Base-by-base conservation (phyloP, 2,797 vertebrate species). In the Tenualosa thibaudeaui region DNA sequence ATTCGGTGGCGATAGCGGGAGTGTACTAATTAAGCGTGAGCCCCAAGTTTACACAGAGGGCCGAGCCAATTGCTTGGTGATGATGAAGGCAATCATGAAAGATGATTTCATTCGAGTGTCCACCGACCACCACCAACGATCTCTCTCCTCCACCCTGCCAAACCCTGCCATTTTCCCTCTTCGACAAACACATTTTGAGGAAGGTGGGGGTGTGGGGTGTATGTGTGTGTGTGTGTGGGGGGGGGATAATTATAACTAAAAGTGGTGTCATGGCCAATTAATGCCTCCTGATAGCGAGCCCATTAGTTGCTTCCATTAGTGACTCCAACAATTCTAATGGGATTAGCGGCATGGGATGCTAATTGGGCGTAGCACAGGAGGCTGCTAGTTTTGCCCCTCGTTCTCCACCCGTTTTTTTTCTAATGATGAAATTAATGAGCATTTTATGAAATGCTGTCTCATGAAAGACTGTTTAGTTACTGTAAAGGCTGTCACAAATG, bases 281-380 rank as follows among this genome's bases (percentile, higher is more conserved):
- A 96, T 96, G 96, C 97, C 97, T 96, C 96, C 96, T 96, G 97
- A 97, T 98, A 98, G 96, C 97, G 96, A 96, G 97, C 96, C 98
- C 97, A 99, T 99, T 99, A 99, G 96, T 97, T 98, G 1, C 96
- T 95, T 96, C 97, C 97, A 98, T 98, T 99, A 98, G 98, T 97
- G 97, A 98, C 98, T 98, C 98, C 98, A 96, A 97, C 97, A 97
- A 97, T 97, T 96, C 97, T 99, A 99, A 99, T 99, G 98, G 97
- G 97, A 98, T 98, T 98, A 97, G 96, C 96, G 97, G 96, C 95
- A 96, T 96, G 95, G 95, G 97, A 97, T 96, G 96, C 97, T 99
- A 99, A 98, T 99, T 98, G 98, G 97, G 97, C 97, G 96, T 97
- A 97, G 97, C 97, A 97, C 96, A 95, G 97, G 97, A 96, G 98